Evolutionary conservation across 2,113 vertebrate genomes (phyloP).

Genomic region (Nyctibius bracteatus): DNA sequence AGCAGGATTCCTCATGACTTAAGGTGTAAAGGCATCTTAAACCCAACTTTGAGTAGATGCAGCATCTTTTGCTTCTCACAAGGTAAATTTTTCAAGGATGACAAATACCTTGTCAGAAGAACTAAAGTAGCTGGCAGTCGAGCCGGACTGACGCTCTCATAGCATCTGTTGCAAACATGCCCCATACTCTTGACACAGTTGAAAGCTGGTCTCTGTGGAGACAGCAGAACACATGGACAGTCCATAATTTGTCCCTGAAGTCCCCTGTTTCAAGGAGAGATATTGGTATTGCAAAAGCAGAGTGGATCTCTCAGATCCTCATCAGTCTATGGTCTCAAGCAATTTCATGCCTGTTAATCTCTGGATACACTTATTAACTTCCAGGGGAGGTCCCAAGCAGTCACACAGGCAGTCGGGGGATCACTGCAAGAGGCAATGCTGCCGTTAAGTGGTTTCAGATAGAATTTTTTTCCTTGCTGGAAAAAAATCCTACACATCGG

Average conservation of each 20-base stretch:
- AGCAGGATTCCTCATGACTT: background rate
- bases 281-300: background rate
- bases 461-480: background rate
- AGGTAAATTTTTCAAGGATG: background rate
- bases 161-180: background rate
- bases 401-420: accelerated
- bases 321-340: background rate
- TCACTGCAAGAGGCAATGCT: background rate
- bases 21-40: background rate
- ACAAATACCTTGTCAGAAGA: background rate
- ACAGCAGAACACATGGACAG: background rate
- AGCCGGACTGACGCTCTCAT: background rate
- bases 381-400: background rate
- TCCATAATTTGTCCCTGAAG: background rate
- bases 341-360: background rate
- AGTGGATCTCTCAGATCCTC: background rate
- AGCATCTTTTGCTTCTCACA: background rate
- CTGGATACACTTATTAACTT: background rate
- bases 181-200: too few relatives aligned
- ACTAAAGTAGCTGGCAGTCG: background rate
- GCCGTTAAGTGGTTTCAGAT: background rate
- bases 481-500: background rate
- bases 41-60: background rate
- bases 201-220: background rate
- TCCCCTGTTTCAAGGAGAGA: background rate